Percentiles rank a stretch among this genome's conserved stretches.
phyloP scores from a whole-genome alignment of 2,797 vertebrate species.

The Eulemur albifrons region DNA sequence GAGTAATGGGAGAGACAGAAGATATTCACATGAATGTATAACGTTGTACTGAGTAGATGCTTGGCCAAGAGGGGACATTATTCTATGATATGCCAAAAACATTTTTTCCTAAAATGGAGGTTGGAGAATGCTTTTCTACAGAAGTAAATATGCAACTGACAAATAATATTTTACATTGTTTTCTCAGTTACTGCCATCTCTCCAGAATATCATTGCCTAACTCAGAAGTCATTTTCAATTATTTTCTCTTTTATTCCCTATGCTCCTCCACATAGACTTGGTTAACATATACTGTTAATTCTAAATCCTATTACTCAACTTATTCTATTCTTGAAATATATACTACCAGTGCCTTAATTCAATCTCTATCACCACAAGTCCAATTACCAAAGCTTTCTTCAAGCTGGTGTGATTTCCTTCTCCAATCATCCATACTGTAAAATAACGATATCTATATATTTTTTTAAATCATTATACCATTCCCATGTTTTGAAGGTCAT shows the following conservation, averaged over 20 bases:
- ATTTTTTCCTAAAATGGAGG: neutral
- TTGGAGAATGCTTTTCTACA: neutral
- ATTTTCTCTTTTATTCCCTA: neutral
- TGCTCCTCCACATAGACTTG: neutral
- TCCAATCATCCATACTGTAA: neutral
- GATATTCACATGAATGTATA: neutral
- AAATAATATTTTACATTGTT: neutral
- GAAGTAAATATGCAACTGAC: neutral
- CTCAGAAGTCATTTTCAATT: neutral
- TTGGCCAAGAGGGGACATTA: neutral
- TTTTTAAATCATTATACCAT: neutral
- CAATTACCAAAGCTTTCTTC: neutral
- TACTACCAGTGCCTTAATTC: neutral
- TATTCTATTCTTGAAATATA: neutral
- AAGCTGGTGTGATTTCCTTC: neutral
- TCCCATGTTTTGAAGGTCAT: neutral
- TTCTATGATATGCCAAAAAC: neutral
- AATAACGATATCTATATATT: neutral
- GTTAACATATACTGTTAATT: neutral
- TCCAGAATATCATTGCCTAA: neutral
- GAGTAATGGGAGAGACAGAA: neutral
- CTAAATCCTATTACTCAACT: neutral
- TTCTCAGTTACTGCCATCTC: neutral
- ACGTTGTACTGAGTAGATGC: neutral
- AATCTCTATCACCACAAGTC: neutral